Percentiles rank a stretch among this genome's conserved stretches.
phyloP scores from a whole-genome alignment of 1,140 invertebrate species.

The Drosophila kurseongensis region DNA sequence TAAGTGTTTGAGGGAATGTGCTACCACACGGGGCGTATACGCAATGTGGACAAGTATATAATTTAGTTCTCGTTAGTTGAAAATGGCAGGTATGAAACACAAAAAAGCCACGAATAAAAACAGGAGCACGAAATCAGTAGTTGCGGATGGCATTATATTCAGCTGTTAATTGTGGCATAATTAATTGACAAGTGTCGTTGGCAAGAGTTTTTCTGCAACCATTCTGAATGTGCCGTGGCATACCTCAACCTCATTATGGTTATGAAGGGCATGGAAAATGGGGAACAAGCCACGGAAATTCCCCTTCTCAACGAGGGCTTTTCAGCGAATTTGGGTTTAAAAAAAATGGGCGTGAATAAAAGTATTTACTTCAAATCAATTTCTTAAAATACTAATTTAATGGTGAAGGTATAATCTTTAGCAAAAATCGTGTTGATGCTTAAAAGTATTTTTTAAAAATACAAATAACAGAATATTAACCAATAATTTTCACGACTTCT shows the following conservation, averaged over 20 bases:
- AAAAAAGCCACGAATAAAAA: slow-evolving; percentile 1
- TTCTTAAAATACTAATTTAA: too few species aligned
- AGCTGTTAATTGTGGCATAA: slow-evolving; percentile 61
- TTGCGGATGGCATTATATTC: slow-evolving; percentile 38
- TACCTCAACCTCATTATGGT: slow-evolving; percentile 29
- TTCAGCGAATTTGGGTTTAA: not conserved
- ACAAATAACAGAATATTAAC: not conserved
- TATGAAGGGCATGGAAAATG: not conserved
- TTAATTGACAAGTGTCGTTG: slow-evolving; percentile 60
- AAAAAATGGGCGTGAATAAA: too few species aligned
- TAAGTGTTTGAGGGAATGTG: slow-evolving; percentile 84
- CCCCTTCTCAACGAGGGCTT: not conserved
- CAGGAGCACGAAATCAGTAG: slow-evolving; percentile 18
- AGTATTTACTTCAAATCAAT: too few species aligned
- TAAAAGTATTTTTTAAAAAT: not conserved
- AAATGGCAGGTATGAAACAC: slow-evolving; percentile 1
- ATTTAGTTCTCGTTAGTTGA: slow-evolving; percentile 43
- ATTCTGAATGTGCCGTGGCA: slow-evolving; percentile 20
- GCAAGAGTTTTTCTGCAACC: slow-evolving; percentile 15
- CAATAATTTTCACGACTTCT: not conserved
- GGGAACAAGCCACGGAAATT: not conserved
- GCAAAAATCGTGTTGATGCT: too few species aligned
- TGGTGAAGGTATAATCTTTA: too few species aligned
- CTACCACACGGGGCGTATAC: slow-evolving; percentile 38
- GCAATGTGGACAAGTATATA: slow-evolving; percentile 54